Evolutionary conservation across 2,113 vertebrate genomes (phyloP).

Genomic region (Andinoacara biseriatus): DNA sequence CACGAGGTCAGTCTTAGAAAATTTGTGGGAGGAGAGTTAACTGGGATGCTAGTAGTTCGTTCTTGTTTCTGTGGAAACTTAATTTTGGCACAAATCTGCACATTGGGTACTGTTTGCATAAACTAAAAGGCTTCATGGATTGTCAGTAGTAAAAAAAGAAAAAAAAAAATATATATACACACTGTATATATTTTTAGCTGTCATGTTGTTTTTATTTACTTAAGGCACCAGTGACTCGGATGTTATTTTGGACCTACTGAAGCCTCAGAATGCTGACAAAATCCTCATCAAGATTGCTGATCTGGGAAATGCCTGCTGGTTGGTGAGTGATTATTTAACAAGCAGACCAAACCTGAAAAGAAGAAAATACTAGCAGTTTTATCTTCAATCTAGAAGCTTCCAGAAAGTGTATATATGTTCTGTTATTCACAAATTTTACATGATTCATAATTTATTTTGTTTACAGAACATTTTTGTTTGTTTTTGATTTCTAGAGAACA

Average conservation of each 20-base stretch:
- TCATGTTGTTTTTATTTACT: conserved; percentile 11
- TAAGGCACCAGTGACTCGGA: conserved; percentile 71
- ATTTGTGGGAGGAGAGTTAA: not conserved
- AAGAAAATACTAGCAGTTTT: no score
- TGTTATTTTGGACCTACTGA: conserved; percentile 86
- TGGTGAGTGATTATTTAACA: conserved; percentile 84
- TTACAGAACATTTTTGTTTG: not conserved
- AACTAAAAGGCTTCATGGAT: not conserved
- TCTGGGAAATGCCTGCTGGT: conserved; percentile 91
- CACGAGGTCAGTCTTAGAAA: conserved; percentile 34
- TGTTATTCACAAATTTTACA: not conserved
- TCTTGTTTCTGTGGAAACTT: not conserved
- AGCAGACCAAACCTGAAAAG: not conserved
- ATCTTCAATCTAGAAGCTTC: no score
- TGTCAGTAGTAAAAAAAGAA: not conserved
- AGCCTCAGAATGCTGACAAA: conserved; percentile 85
- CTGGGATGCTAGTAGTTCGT: not conserved
- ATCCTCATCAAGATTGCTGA: conserved; percentile 88
- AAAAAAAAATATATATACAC: no score
- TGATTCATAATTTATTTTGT: not conserved
- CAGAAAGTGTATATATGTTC: not conserved
- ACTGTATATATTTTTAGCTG: not conserved
- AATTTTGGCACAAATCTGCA: not conserved
- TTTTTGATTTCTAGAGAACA: not conserved
- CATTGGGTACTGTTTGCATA: not conserved